Conservation (phyloP, 1,140 invertebrate genomes). For the Cylas formicarius region DNA sequence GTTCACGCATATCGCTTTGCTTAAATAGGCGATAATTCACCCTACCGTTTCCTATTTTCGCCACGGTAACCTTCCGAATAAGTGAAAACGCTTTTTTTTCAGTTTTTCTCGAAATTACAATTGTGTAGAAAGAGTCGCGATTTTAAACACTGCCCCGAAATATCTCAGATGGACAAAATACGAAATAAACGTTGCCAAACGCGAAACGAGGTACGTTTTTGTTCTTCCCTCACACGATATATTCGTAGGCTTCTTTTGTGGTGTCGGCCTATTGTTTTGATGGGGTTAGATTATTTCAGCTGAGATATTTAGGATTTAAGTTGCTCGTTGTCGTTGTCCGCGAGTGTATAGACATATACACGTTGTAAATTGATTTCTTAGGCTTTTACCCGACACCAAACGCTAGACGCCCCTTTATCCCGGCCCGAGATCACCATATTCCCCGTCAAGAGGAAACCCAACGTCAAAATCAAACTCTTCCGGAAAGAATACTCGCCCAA, state of each 20-base stretch:
- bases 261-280: neutral
- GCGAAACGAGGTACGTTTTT: too few species aligned
- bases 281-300: neutral
- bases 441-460: conserved; percentile 24
- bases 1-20: conserved; percentile 3
- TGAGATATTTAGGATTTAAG: neutral
- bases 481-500: conserved; percentile 18
- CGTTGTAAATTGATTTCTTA: conserved; percentile 1
- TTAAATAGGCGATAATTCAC: neutral
- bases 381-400: neutral
- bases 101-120: neutral
- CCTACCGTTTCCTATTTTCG: too few species aligned
- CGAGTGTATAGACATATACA: neutral
- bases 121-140: conserved; percentile 1
- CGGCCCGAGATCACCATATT: conserved; percentile 33
- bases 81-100: conserved; percentile 2
- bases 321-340: neutral
- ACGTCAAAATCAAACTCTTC: conserved; percentile 28
- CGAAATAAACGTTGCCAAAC: too few species aligned
- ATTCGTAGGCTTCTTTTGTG: neutral
- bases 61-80: conserved; percentile 1
- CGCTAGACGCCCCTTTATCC: conserved; percentile 11
- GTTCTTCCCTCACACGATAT: too few species aligned
- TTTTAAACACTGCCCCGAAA: too few species aligned
- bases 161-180: too few species aligned